Conservation (phyloP, 2,888 invertebrate species). For the Schizotus pectinicornis region DNA sequence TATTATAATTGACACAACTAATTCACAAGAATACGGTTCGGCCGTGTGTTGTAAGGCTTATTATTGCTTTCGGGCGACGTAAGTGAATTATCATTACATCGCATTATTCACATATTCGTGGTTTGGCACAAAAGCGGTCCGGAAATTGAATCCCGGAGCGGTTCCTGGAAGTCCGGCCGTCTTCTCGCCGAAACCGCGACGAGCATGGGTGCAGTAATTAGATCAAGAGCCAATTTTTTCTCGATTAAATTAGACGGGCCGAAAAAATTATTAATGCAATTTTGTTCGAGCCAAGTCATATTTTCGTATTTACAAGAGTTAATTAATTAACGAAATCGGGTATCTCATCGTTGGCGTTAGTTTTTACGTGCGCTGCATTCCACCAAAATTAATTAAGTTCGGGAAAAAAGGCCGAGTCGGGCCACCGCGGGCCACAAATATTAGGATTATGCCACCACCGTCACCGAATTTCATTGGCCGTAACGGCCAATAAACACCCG, state of each 20-base stretch:
- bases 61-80: slow-evolving; percentile 11
- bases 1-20: slow-evolving; percentile 31
- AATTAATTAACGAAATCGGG: slow-evolving; percentile 36
- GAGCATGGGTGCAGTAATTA: neutral
- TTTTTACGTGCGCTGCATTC: slow-evolving; percentile 31
- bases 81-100: slow-evolving; percentile 22
- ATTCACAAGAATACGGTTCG: slow-evolving; percentile 21
- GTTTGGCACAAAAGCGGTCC: neutral
- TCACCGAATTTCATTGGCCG: too few relatives aligned
- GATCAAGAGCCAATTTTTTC: neutral
- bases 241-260: slow-evolving; percentile 8
- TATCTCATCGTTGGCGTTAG: slow-evolving; percentile 26
- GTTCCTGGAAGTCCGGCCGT: slow-evolving; percentile 8
- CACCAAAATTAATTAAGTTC: slow-evolving; percentile 35
- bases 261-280: slow-evolving; percentile 25
- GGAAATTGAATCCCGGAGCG: neutral
- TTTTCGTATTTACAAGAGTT: slow-evolving; percentile 31
- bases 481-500: too few relatives aligned
- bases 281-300: slow-evolving; percentile 31
- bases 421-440: too few relatives aligned
- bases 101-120: slow-evolving; percentile 1
- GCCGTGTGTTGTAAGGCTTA: slow-evolving; percentile 6
- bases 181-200: neutral
- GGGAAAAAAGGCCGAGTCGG: slow-evolving; percentile 26
- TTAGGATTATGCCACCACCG: too few relatives aligned